phyloP scores from a whole-genome alignment of 1,140 invertebrate species.

The Agraylea sexmaculata region DNA sequence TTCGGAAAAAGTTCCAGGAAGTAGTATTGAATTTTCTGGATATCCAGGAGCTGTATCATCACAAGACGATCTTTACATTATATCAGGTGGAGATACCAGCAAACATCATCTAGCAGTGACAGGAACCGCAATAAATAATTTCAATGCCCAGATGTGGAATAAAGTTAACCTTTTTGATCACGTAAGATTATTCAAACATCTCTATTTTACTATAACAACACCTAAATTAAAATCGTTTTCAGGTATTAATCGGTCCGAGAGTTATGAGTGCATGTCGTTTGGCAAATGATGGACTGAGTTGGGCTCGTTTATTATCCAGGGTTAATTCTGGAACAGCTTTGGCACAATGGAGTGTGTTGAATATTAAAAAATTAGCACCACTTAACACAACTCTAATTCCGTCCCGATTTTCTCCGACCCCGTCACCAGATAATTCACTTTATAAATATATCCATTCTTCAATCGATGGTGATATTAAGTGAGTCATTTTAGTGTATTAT shows the following conservation, averaged over 20 bases:
- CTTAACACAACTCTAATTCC: slow-evolving; percentile 14
- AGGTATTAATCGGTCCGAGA: slow-evolving; percentile 65
- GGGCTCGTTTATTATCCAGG: slow-evolving; percentile 49
- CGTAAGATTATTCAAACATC: slow-evolving; percentile 22
- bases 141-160: slow-evolving; percentile 41
- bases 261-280: slow-evolving; percentile 80
- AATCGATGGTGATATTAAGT: slow-evolving; percentile 18
- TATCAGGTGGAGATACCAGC: slow-evolving; percentile 31
- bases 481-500: slow-evolving; percentile 1
- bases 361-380: slow-evolving; percentile 45
- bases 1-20: slow-evolving; percentile 53
- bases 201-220: background rate
- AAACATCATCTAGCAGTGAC: slow-evolving; percentile 44
- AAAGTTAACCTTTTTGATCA: slow-evolving; percentile 39
- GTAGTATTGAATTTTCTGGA: slow-evolving; percentile 66
- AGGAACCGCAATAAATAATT: slow-evolving; percentile 45
- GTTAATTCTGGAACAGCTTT: slow-evolving; percentile 77
- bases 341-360: slow-evolving; percentile 81
- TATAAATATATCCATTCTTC: slow-evolving; percentile 16
- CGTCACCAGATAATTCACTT: slow-evolving; percentile 15
- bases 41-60: slow-evolving; percentile 82
- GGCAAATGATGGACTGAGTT: slow-evolving; percentile 54
- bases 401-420: slow-evolving; percentile 3
- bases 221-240: slow-evolving; percentile 10
- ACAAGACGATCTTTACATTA: slow-evolving; percentile 76